Conservation (phyloP, 2,888 invertebrate species). For the Caradrina kadenii region DNA sequence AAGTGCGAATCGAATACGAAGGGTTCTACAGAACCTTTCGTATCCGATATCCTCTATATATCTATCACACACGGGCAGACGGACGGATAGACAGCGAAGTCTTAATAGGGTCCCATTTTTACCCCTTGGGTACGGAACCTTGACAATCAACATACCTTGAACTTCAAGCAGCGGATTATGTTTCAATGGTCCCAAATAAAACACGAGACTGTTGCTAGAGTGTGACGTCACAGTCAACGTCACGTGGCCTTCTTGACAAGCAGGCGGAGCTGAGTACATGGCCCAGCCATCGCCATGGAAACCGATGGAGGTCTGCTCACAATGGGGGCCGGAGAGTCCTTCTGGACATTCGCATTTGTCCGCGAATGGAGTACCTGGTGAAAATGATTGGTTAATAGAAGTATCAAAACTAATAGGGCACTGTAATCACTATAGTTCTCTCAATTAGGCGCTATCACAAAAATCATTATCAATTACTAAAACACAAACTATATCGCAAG, state of each 20-base stretch:
- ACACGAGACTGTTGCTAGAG: slow-evolving; percentile 94
- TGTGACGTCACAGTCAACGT: slow-evolving; percentile 95
- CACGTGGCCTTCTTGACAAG: slow-evolving; percentile 96
- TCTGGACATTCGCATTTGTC: slow-evolving; percentile 95
- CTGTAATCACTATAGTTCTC: too few species aligned
- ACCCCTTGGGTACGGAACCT: too few species aligned
- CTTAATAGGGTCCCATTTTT: too few species aligned
- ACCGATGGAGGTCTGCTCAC: slow-evolving; percentile 96
- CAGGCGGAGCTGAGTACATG: slow-evolving; percentile 96
- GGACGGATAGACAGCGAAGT: too few species aligned
- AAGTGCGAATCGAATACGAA: too few species aligned
- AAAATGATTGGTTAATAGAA: not conserved
- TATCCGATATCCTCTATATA: too few species aligned
- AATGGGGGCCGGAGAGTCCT: slow-evolving; percentile 96
- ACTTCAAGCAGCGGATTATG: slow-evolving; percentile 92
- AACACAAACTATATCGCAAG: too few species aligned
- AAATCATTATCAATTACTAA: too few species aligned
- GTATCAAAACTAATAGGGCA: not conserved
- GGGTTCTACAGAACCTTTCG: too few species aligned
- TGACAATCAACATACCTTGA: slow-evolving; percentile 86
- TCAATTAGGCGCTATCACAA: too few species aligned
- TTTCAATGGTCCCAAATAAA: slow-evolving; percentile 96
- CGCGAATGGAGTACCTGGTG: slow-evolving; percentile 89
- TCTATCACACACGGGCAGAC: too few species aligned
- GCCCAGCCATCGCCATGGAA: slow-evolving; percentile 98